A percentile compares a stretch with the other conserved stretches of the same genome.
Conservation (phyloP, 2,888 invertebrate genomes). For the Drosophila setosimentum region DNA sequence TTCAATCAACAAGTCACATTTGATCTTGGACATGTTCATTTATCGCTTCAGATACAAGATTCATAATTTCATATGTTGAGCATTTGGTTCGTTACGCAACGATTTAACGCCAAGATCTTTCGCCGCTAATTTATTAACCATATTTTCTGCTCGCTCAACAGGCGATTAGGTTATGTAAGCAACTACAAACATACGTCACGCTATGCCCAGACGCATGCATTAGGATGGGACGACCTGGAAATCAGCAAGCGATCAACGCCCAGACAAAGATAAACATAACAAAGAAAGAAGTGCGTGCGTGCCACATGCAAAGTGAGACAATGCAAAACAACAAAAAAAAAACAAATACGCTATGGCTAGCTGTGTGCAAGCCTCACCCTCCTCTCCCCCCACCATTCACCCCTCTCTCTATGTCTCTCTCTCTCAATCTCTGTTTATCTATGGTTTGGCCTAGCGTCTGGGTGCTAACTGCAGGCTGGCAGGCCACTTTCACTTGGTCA, state of each 20-base stretch:
- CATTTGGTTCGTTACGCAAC: constrained; percentile 28
- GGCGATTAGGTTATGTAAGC: constrained; percentile 67
- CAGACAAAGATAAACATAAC: constrained; percentile 17
- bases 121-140: constrained; percentile 62
- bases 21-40: constrained; percentile 36
- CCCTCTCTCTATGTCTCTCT: background rate
- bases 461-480: constrained; percentile 52
- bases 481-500: constrained; percentile 75
- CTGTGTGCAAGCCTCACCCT: constrained; percentile 50
- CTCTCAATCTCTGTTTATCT: background rate
- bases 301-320: constrained; percentile 63
- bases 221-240: constrained; percentile 13
- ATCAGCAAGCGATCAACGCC: constrained; percentile 53
- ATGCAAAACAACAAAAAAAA: constrained; percentile 28
- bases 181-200: constrained; percentile 52
- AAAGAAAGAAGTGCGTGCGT: constrained; percentile 55
- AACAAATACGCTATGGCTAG: constrained; percentile 39
- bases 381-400: too few species aligned
- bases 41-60: constrained; percentile 6
- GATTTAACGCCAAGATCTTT: constrained; percentile 32
- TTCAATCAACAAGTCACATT: constrained; percentile 6
- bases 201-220: constrained; percentile 23
- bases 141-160: constrained; percentile 72
- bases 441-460: constrained; percentile 10
- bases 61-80: constrained; percentile 8